Evolutionary conservation across 2,797 vertebrate genomes (phyloP), one percentile per base, ranked within the genome.

Genomic region (Adelosebastes latens): DNA sequence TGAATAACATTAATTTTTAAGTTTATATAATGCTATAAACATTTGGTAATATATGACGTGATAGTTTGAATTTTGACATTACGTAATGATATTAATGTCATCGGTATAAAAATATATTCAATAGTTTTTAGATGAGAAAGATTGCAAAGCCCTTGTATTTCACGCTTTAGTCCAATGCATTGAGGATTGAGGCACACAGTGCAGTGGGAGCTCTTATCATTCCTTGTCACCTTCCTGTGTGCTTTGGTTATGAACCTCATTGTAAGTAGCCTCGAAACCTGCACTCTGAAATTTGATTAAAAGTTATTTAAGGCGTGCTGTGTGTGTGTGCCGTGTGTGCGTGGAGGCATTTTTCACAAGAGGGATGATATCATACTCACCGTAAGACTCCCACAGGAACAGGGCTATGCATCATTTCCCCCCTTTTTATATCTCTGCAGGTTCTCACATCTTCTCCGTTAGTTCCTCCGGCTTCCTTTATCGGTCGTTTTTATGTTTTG

Each of bases 301-400:
- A 93, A 92, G 90, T 91, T 94, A 93, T 94, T 94, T 91, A 92
- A 92, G 80, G 89, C 52, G 2, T 36, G n/a, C 18, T 58, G 55
- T 58, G 55, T 58, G 55, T 86, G 82, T 63, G 60, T 32, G 31
- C 31, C 3, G 39, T 71, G 56, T 84, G 29, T 62, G 34, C 16
- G 24, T 60, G 20, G 34, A 92, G 77, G 88, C 87, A 92, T 94
- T 92, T 91, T 92, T 94, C 92, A 94, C 89, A 94, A 91, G 91
- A 94, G 89, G 87, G 87, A 93, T 93, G 93, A 95, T 94, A 92
- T 93, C 92, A 90, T 91, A 84, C 88, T 87, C 90, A 61, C 91
- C 80, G 75, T 82, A 85, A 91, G 90, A 90, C 89, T 93, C 92
- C 92, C 92, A 82, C 84, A 87, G 92, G 88, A 92, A 84, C 89